Conservation (phyloP, 2,888 invertebrate genomes). For the Micoletzkya japonica region DNA sequence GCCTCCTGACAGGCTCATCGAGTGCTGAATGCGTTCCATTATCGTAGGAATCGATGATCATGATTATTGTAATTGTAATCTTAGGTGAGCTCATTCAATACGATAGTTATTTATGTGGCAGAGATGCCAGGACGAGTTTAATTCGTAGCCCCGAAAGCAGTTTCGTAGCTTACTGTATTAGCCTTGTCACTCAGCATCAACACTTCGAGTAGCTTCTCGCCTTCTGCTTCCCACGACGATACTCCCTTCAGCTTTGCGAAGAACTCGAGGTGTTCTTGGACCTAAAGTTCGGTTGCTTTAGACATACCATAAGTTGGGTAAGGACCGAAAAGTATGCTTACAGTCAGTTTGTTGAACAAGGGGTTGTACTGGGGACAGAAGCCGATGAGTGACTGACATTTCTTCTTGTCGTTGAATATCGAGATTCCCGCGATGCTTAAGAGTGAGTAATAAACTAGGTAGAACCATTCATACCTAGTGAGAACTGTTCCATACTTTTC, state of each 20-base stretch:
- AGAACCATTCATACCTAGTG: no score
- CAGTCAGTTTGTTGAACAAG: slow-evolving; percentile 2
- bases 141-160: no score
- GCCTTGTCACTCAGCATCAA: slow-evolving; percentile 28
- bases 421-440: no score
- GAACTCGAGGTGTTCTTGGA: slow-evolving; percentile 15
- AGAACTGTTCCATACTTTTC: no score
- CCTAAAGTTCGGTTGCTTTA: background rate
- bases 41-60: slow-evolving; percentile 1
- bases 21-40: slow-evolving; percentile 32
- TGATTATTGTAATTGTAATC: no score
- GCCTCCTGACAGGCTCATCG: slow-evolving; percentile 48
- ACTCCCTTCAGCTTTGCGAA: slow-evolving; percentile 11
- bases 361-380: slow-evolving; percentile 22
- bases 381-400: background rate
- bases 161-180: background rate
- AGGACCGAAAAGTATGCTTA: no score
- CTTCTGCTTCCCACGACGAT: slow-evolving; percentile 20
- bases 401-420: no score
- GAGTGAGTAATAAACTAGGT: no score
- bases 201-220: background rate
- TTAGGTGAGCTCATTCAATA: no score
- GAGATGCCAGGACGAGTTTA: no score
- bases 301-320: background rate
- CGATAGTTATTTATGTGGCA: no score